phyloP scores from a whole-genome alignment of 2,888 invertebrate genomes.

The Sycophila texana region DNA sequence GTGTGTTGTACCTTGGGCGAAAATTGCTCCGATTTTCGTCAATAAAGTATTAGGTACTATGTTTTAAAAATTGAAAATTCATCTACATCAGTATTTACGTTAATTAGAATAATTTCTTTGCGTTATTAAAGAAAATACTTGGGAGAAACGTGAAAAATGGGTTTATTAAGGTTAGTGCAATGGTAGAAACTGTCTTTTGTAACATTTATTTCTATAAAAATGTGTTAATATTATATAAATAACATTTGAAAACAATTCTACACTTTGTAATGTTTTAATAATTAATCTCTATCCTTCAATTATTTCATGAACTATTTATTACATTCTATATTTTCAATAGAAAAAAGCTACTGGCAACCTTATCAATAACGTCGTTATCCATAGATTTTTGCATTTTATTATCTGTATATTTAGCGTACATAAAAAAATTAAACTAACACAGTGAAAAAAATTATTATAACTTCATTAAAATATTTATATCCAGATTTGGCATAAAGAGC shows the following conservation, averaged over 20 bases:
- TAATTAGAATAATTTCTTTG: background rate
- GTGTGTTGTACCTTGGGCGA: background rate
- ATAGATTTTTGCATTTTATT: background rate
- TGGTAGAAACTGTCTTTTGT: background rate
- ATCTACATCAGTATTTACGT: background rate
- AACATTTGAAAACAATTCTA: background rate
- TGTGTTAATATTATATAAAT: background rate
- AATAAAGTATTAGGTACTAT: background rate
- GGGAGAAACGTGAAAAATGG: conserved; percentile 59
- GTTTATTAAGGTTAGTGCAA: conserved; percentile 66
- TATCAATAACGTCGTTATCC: background rate
- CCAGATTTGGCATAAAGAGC: conserved; percentile 70
- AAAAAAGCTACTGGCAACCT: background rate
- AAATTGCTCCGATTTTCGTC: conserved; percentile 3
- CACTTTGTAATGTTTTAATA: background rate
- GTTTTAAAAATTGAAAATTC: conserved; percentile 9
- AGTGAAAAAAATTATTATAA: conserved; percentile 2
- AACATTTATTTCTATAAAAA: background rate
- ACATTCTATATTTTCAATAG: background rate
- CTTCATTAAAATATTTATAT: conserved; percentile 27
- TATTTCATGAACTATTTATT: background rate
- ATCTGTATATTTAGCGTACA: background rate
- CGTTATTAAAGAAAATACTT: background rate
- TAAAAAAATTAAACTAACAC: background rate
- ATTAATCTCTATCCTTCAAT: background rate